A percentile compares a stretch with the other conserved stretches of the same genome.
Conservation (phyloP, 2,113 vertebrate species). For the Malurus elegans region DNA sequence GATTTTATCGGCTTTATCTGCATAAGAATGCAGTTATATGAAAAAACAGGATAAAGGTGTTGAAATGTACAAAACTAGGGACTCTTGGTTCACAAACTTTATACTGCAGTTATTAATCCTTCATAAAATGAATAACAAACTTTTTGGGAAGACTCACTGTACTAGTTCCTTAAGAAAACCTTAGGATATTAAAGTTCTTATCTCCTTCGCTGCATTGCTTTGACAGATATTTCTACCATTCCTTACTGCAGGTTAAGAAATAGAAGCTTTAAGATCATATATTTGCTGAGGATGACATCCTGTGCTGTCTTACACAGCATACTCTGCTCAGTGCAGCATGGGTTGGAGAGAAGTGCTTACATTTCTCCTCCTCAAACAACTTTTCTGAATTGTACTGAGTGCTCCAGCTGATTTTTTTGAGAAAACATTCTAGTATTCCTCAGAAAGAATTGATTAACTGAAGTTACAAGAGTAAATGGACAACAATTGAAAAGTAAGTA, state of each 20-base stretch:
- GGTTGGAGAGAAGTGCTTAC: neutral
- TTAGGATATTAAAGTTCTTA: constrained; percentile 14
- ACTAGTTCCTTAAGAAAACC: constrained; percentile 21
- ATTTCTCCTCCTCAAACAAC: neutral
- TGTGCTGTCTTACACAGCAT: neutral
- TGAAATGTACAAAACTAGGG: neutral
- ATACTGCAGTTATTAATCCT: neutral
- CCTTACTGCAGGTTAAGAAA: neutral
- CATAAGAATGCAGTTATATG: neutral
- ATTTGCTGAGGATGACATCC: neutral
- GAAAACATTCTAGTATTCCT: neutral
- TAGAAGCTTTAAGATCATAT: constrained; percentile 1
- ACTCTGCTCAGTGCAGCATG: neutral
- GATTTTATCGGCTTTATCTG: neutral
- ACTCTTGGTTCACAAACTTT: neutral
- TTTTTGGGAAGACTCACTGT: neutral
- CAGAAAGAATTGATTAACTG: neutral
- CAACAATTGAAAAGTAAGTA: neutral
- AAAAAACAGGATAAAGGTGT: neutral
- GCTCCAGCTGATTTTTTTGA: neutral
- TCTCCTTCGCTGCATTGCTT: neutral
- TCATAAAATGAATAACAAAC: neutral
- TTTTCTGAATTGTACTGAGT: neutral
- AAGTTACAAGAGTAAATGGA: neutral
- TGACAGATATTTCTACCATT: constrained; percentile 1